Evolutionary conservation across 1,140 invertebrate genomes (phyloP), one percentile per base, ranked within the genome.

Genomic region (Heterodera schachtii): DNA sequence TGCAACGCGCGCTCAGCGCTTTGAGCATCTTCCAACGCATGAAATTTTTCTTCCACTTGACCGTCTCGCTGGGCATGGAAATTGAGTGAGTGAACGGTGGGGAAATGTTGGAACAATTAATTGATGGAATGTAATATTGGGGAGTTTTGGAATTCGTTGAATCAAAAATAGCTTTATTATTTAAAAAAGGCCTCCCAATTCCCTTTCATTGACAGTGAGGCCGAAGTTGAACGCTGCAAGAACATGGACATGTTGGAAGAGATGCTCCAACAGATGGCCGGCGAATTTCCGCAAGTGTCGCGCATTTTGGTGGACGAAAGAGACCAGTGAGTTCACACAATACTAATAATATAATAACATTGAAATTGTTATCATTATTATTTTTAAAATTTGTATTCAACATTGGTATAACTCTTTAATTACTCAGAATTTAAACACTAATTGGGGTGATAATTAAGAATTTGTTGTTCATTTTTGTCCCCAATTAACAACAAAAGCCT

Each of bases 281-380:
- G 93, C 57, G 94, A 98, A 88, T 98, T 95, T 91, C 97, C 97
- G 0, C 94, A 93, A 1, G 91, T 99, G 7, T 94, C 94, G 78
- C 92, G 94, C 87, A 96, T 98, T 4, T 96, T 99, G 91, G 94
- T 99, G 0, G 92, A 94, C 52, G 97, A 99, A 90, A 91, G 97
- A 76, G 96, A 99, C 91, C 77, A 83, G 44, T 89, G 83, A 73
- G 87, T 87, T 84, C 31, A 31, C 31, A 31, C 0, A 31, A 31
- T 31, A 31, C 31, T 31, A 31, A 31, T 31, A 31, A n/a, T 31
- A 31, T 31, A 31, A n/a, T 31, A 31, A 31, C 31, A 31, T 31
- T 31, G 31, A 31, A 31, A 31, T 31, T 31, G 31, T 31, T 31
- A 31, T 31, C 31, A 31, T 31, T 31, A 31, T 31, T 31, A 71